phyloP scores from a whole-genome alignment of 2,888 invertebrate genomes.

The Apamea sordens region DNA sequence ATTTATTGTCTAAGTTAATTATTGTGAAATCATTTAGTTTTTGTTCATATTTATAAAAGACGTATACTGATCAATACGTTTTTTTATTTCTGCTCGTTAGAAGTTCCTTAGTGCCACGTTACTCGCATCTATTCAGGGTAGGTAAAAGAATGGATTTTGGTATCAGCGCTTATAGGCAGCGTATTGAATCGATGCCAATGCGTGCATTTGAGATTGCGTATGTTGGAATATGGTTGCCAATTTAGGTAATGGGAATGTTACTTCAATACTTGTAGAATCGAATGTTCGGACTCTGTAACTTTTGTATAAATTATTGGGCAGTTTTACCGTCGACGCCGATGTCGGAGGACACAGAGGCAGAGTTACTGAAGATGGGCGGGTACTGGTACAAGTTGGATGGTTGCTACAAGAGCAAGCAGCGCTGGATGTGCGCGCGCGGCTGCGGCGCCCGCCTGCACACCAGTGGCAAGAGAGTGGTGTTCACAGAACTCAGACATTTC shows the following conservation, averaged over 20 bases:
- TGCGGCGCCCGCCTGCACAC: conserved; percentile 87
- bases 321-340: conserved; percentile 60
- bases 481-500: conserved; percentile 81
- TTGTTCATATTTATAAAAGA: conserved; percentile 65
- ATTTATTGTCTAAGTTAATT: conserved; percentile 59
- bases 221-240: conserved; percentile 11
- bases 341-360: conserved; percentile 55
- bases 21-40: conserved; percentile 55
- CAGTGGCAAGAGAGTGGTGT: conserved; percentile 82
- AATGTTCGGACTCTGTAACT: conserved; percentile 55
- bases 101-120: background rate
- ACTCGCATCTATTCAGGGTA: conserved; percentile 6
- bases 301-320: conserved; percentile 64
- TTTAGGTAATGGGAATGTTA: conserved; percentile 14
- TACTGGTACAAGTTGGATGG: conserved; percentile 85
- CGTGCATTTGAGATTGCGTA: conserved; percentile 17
- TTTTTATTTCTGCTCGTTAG: conserved; percentile 47
- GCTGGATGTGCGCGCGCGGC: conserved; percentile 86
- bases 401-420: conserved; percentile 79
- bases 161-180: conserved; percentile 34
- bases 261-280: conserved; percentile 1
- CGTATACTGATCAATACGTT: conserved; percentile 58
- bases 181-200: conserved; percentile 29
- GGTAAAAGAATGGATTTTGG: conserved; percentile 33
- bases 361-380: conserved; percentile 81